phyloP scores from a whole-genome alignment of 2,797 vertebrate species.

The Gambusia yucatana region DNA sequence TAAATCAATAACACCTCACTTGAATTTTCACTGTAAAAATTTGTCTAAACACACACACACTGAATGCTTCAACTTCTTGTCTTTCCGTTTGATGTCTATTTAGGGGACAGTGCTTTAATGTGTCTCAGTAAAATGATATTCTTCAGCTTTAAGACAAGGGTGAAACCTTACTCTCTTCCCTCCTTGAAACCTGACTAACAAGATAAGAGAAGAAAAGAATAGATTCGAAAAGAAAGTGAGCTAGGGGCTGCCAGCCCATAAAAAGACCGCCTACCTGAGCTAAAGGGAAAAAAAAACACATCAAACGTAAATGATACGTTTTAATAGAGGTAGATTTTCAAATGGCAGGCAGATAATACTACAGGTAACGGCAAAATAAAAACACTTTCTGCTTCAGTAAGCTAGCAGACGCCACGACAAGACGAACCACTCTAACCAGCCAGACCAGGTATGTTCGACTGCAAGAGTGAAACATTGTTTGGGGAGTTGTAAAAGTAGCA shows the following conservation, averaged over 20 bases:
- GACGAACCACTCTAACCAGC: conserved; percentile 68
- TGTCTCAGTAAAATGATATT: conserved; percentile 60
- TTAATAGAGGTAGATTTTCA: conserved; percentile 40
- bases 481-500: conserved; percentile 49
- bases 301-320: conserved; percentile 49
- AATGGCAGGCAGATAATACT: conserved; percentile 49
- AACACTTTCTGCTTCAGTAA: conserved; percentile 38
- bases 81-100: conserved; percentile 36
- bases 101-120: conserved; percentile 47
- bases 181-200: conserved; percentile 60
- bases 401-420: conserved; percentile 34
- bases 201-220: conserved; percentile 45
- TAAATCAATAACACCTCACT: conserved; percentile 1
- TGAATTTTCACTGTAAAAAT: not conserved
- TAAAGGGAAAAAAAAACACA: conserved; percentile 42
- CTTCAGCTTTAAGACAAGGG: conserved; percentile 49
- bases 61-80: not conserved
- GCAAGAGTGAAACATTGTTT: conserved; percentile 34
- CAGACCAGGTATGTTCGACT: conserved; percentile 48
- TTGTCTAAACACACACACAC: not conserved
- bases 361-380: conserved; percentile 51
- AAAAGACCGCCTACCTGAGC: conserved; percentile 48
- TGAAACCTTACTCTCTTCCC: conserved; percentile 57
- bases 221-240: conserved; percentile 46
- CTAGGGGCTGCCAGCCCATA: conserved; percentile 34